phyloP scores from a whole-genome alignment of 2,113 vertebrate species.

The Cyrtonyx montezumae region DNA sequence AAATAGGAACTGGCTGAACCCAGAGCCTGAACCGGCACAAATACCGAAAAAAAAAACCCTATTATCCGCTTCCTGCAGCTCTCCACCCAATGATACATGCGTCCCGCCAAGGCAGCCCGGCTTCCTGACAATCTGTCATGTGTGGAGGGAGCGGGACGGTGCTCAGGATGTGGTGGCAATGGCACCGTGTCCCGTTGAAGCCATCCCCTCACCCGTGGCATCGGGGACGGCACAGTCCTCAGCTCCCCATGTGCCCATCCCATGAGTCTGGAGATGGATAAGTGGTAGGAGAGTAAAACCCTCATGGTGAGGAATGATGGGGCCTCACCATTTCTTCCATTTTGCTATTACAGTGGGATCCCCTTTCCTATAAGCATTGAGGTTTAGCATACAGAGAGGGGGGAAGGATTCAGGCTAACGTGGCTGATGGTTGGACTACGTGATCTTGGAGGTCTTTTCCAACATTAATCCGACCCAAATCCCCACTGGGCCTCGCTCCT shows the following conservation, averaged over 20 bases:
- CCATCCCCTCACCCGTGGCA: not conserved
- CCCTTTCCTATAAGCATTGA: accelerated
- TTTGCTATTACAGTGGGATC: not conserved
- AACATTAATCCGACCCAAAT: not conserved
- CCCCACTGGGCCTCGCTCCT: not conserved
- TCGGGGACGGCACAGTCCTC: not conserved
- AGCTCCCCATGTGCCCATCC: accelerated
- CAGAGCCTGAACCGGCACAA: not conserved
- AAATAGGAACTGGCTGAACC: not conserved
- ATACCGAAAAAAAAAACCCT: not conserved
- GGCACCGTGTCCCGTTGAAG: not conserved
- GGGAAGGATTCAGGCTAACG: not conserved
- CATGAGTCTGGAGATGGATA: too few relatives aligned
- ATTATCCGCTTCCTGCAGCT: slow-evolving; percentile 48
- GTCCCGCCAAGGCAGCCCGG: slow-evolving; percentile 1
- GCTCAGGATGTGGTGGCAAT: not conserved
- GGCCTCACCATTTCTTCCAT: not conserved
- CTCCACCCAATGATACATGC: slow-evolving; percentile 52
- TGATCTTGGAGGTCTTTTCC: too few relatives aligned
- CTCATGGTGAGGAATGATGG: too few relatives aligned
- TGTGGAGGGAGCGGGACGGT: not conserved
- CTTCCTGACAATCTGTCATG: not conserved
- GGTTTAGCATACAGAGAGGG: not conserved
- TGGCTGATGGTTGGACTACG: not conserved
- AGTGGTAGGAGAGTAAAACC: not conserved